A percentile compares a stretch with the other conserved stretches of the same genome.
phyloP scores from a whole-genome alignment of 1,140 invertebrate genomes.

The Sarcophaga peregrina region DNA sequence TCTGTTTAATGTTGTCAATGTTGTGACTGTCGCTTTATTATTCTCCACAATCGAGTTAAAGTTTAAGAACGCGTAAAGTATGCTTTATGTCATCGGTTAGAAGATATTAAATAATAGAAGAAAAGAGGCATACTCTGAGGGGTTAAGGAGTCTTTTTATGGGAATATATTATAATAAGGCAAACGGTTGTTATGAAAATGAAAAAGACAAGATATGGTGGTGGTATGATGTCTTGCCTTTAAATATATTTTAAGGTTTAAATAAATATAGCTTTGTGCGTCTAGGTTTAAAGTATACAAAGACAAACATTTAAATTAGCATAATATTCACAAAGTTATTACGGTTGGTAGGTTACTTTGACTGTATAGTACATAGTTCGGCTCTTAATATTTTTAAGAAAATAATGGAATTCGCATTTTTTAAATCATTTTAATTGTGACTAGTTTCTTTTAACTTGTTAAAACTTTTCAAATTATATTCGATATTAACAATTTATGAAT shows the following conservation, averaged over 20 bases:
- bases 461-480: neutral
- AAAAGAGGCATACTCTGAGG: no score
- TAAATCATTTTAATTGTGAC: no score
- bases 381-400: neutral
- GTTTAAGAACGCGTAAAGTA: slow-evolving; percentile 26
- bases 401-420: neutral
- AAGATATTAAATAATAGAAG: no score
- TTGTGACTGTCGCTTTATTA: no score
- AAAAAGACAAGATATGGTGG: neutral
- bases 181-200: neutral
- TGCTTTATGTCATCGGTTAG: neutral
- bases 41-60: neutral
- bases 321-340: neutral
- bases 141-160: neutral
- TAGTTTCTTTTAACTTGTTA: no score
- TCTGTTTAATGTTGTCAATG: neutral
- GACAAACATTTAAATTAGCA: slow-evolving; percentile 21
- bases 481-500: neutral
- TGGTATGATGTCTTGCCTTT: neutral
- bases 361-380: neutral
- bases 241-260: neutral
- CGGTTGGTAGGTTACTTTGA: neutral
- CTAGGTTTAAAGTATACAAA: neutral
- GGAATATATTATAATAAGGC: neutral
- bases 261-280: neutral